These are phyloP conservation scores for Wiebesia pumilae DNA, from an alignment of 1,140 invertebrate species.

Conservation along the genomic window DNA sequence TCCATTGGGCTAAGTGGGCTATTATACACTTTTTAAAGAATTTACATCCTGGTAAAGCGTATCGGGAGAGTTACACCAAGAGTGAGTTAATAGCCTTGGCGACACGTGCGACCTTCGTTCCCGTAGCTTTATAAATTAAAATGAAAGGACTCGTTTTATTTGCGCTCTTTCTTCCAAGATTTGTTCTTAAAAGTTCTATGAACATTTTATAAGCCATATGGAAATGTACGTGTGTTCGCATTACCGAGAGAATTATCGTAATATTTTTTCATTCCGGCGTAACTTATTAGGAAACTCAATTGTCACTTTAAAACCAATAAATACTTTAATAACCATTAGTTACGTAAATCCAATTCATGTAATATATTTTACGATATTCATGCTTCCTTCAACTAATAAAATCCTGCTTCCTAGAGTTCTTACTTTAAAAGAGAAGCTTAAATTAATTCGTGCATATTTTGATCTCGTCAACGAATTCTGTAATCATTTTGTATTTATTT, in stretches of 20 bases:
- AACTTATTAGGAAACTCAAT: too few relatives aligned
- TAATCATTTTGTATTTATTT: too few relatives aligned
- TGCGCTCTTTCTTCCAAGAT: neutral
- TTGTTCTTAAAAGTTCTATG: neutral
- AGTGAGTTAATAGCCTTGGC: conserved; percentile 41
- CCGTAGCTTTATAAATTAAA: conserved; percentile 36
- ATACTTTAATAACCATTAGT: too few relatives aligned
- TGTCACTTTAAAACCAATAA: too few relatives aligned
- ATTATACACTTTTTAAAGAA: conserved; percentile 50
- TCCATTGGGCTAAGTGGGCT: conserved; percentile 35
- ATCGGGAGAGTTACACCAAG: neutral
- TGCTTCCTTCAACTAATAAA: too few relatives aligned
- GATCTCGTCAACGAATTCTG: too few relatives aligned
- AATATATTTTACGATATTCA: too few relatives aligned
- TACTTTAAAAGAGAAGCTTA: too few relatives aligned
- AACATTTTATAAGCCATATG: neutral
- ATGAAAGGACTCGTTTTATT: neutral
- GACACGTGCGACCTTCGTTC: conserved; percentile 35
- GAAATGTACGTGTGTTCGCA: neutral
- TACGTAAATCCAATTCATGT: too few relatives aligned
- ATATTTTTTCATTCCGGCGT: too few relatives aligned
- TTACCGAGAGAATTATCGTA: neutral
- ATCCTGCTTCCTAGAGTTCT: too few relatives aligned
- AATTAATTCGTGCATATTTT: too few relatives aligned
- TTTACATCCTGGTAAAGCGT: conserved; percentile 44